A percentile compares a stretch with the other conserved stretches of the same genome.
phyloP scores from a whole-genome alignment of 2,113 vertebrate species.

The Poicephalus meyeri region DNA sequence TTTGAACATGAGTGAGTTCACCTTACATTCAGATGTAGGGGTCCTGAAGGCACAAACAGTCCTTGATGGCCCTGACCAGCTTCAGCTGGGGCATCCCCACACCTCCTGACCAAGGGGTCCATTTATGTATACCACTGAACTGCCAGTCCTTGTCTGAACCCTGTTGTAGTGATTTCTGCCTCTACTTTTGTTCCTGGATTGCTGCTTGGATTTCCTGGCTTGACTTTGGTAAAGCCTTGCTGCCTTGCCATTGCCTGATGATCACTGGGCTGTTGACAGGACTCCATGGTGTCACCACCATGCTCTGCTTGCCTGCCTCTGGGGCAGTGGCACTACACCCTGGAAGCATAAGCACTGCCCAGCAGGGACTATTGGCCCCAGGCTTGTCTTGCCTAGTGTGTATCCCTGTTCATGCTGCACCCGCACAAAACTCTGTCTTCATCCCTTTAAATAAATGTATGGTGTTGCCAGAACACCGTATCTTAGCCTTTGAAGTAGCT shows the following conservation, averaged over 20 bases:
- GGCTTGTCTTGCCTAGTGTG: accelerated
- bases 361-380: not conserved
- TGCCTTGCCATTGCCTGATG: not conserved
- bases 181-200: not conserved
- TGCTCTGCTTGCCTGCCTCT: not conserved
- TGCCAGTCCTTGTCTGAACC: not conserved
- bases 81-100: not conserved
- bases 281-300: not conserved
- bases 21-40: not conserved
- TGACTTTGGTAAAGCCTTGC: not conserved
- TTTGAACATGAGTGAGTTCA: not conserved
- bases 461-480: not conserved
- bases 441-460: not conserved
- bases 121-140: not conserved
- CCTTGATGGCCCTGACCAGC: not conserved
- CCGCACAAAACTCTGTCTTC: not conserved
- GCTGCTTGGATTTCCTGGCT: not conserved
- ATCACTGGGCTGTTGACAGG: not conserved
- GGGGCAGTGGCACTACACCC: not conserved
- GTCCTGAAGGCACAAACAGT: not conserved
- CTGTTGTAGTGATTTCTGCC: not conserved
- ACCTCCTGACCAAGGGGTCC: not conserved
- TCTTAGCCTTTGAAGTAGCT: not conserved
- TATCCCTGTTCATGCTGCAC: not conserved
- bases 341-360: not conserved